These are phyloP conservation scores for Mirounga angustirostris DNA, from an alignment of 2,113 vertebrate genomes.

Conservation along the genomic window DNA sequence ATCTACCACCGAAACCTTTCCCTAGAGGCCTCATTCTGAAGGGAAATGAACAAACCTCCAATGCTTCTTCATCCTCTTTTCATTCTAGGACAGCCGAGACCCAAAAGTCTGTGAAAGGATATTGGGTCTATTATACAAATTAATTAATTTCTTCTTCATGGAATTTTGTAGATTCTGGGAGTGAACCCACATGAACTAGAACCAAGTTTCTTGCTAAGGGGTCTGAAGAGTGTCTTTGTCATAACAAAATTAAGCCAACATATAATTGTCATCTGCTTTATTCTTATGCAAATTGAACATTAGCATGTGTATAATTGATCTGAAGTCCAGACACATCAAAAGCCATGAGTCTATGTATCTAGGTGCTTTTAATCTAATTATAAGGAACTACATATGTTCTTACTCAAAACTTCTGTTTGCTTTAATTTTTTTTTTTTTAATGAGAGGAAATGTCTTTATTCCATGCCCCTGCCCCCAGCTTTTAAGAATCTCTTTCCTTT, in stretches of 20 bases:
- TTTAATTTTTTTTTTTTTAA: slow-evolving; percentile 65
- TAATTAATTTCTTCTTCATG: slow-evolving; percentile 55
- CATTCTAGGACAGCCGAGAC: background rate
- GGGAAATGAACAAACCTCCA: background rate
- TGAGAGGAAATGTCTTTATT: slow-evolving; percentile 73
- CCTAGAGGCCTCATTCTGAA: background rate
- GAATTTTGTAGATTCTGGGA: slow-evolving; percentile 47
- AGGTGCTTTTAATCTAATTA: slow-evolving; percentile 74
- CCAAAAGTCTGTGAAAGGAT: background rate
- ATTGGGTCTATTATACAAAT: slow-evolving; percentile 46
- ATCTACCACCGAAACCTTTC: rapidly evolving
- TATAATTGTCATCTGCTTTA: slow-evolving; percentile 82
- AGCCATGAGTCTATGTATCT: slow-evolving; percentile 65
- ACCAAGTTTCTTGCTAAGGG: slow-evolving; percentile 70
- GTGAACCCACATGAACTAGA: slow-evolving; percentile 51
- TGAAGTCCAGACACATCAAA: slow-evolving; percentile 75
- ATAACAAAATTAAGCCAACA: slow-evolving; percentile 80
- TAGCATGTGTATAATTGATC: slow-evolving; percentile 79
- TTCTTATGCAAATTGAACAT: slow-evolving; percentile 82
- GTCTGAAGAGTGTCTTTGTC: slow-evolving; percentile 75
- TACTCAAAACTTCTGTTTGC: slow-evolving; percentile 73
- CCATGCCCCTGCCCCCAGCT: slow-evolving; percentile 10
- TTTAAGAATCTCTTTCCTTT: slow-evolving; percentile 71
- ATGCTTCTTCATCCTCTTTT: background rate
- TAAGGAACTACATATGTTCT: slow-evolving; percentile 71